A percentile compares a stretch with the other conserved stretches of the same genome.
Conservation (phyloP, 2,888 invertebrate species). For the Caenorhabditis angaria region DNA sequence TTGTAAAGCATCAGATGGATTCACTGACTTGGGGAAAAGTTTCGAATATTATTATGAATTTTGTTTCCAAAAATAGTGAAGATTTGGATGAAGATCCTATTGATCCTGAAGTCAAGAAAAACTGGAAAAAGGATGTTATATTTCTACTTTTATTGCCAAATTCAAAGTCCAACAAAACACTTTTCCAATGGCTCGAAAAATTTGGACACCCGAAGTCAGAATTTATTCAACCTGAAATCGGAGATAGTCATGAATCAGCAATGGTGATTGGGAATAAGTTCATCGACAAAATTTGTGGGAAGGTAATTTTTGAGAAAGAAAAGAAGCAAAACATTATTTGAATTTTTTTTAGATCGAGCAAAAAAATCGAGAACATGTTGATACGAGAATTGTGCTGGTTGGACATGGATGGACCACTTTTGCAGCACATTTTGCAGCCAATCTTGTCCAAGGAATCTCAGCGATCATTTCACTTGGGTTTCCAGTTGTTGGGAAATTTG, state of each 20-base stretch:
- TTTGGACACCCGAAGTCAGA: slow-evolving; percentile 45
- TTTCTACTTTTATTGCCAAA: slow-evolving; percentile 61
- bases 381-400: slow-evolving; percentile 60
- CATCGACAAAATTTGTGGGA: slow-evolving; percentile 2
- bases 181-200: slow-evolving; percentile 39
- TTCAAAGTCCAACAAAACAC: not conserved
- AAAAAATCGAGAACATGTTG: slow-evolving; percentile 12
- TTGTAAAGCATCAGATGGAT: slow-evolving; percentile 18
- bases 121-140: slow-evolving; percentile 49
- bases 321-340: not conserved
- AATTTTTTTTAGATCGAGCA: slow-evolving; percentile 20
- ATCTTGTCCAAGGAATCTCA: slow-evolving; percentile 54
- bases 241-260: not conserved
- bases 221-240: slow-evolving; percentile 14
- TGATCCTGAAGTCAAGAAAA: slow-evolving; percentile 26
- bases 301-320: slow-evolving; percentile 7
- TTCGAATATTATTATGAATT: slow-evolving; percentile 20
- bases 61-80: slow-evolving; percentile 10
- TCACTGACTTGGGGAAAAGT: slow-evolving; percentile 37
- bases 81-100: slow-evolving; percentile 47
- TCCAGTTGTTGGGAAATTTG: slow-evolving; percentile 48
- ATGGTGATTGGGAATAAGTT: slow-evolving; percentile 5
- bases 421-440: slow-evolving; percentile 53
- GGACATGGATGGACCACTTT: slow-evolving; percentile 59
- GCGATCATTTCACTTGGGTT: slow-evolving; percentile 65